Evolutionary conservation across 1,140 invertebrate species (phyloP).

Genomic region (Cydia amplana): DNA sequence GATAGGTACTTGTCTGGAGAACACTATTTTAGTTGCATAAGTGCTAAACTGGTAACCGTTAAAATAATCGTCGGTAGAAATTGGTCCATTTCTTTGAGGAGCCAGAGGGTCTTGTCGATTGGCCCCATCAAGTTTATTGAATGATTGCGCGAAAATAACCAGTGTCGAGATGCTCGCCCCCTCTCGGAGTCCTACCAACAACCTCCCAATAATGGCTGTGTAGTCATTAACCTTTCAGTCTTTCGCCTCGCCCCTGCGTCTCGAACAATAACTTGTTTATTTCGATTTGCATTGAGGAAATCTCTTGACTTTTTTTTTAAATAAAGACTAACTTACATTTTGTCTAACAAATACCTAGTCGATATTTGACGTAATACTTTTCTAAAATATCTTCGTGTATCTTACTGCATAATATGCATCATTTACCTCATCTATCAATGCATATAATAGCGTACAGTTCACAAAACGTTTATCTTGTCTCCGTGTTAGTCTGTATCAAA

Average conservation of each 20-base stretch:
- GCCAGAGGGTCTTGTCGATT: slow-evolving; percentile 74
- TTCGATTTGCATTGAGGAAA: slow-evolving; percentile 43
- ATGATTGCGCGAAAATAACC: slow-evolving; percentile 77
- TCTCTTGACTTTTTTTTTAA: background rate
- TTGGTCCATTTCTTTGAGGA: slow-evolving; percentile 71
- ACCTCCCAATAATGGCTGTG: slow-evolving; percentile 56
- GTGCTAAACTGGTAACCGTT: slow-evolving; percentile 24
- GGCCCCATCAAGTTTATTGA: slow-evolving; percentile 75
- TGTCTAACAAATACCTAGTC: background rate
- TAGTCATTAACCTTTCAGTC: slow-evolving; percentile 66
- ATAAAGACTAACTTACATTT: background rate
- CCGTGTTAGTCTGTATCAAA: too few relatives aligned
- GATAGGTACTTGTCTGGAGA: background rate
- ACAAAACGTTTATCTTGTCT: too few relatives aligned
- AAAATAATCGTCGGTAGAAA: slow-evolving; percentile 51
- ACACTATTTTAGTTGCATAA: background rate
- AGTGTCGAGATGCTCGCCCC: slow-evolving; percentile 59
- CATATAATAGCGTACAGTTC: background rate
- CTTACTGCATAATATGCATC: background rate
- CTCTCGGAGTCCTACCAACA: slow-evolving; percentile 55
- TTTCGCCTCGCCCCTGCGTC: slow-evolving; percentile 46
- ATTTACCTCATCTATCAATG: background rate
- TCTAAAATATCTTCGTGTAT: background rate
- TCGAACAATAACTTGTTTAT: slow-evolving; percentile 43
- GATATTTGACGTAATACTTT: background rate